Evolutionary conservation across 92 coral and sea anemone genomes (phyloP).

Genomic region (Actinostola sp.): DNA sequence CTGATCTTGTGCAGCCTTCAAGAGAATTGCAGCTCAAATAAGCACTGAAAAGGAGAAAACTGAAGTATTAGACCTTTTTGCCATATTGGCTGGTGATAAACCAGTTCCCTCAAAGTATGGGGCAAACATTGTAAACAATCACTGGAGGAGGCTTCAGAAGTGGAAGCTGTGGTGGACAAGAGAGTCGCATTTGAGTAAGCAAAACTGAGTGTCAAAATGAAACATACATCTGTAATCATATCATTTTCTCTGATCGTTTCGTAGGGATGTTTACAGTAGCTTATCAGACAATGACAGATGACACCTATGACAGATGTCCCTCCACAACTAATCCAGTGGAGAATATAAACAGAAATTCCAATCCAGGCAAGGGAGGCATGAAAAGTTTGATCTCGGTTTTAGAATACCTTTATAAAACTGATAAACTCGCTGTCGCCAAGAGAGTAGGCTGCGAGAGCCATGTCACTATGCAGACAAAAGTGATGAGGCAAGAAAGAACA

Average conservation of each 20-base stretch:
- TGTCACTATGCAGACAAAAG: not conserved
- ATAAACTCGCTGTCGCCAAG: slow-evolving; percentile 20
- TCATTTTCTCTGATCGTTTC: no score
- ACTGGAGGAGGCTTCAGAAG: slow-evolving; percentile 15
- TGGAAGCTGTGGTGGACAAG: slow-evolving; percentile 51
- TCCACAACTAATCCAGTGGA: slow-evolving; percentile 33
- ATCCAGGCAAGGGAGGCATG: not conserved
- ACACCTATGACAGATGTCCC: slow-evolving; percentile 13
- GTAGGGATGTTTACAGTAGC: slow-evolving; percentile 33
- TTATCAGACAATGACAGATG: slow-evolving; percentile 1
- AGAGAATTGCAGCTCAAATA: slow-evolving; percentile 2
- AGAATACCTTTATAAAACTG: slow-evolving; percentile 20
- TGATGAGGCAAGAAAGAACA: not conserved
- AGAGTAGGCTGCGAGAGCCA: slow-evolving; percentile 1
- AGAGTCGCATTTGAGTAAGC: slow-evolving; percentile 38
- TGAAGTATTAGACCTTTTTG: not conserved
- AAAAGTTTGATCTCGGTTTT: slow-evolving; percentile 7
- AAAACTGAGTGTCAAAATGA: not conserved
- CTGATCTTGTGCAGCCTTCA: slow-evolving; percentile 6
- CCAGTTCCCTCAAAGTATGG: not conserved
- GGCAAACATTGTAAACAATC: not conserved
- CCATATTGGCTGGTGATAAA: slow-evolving; percentile 15
- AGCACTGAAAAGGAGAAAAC: not conserved
- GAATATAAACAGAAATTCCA: slow-evolving; percentile 13
- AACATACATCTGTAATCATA: no score